Percentiles rank a stretch among this genome's conserved stretches.
Evolutionary conservation across 2,797 vertebrate genomes (phyloP).

Genomic region (Corythornis leucogaster): DNA sequence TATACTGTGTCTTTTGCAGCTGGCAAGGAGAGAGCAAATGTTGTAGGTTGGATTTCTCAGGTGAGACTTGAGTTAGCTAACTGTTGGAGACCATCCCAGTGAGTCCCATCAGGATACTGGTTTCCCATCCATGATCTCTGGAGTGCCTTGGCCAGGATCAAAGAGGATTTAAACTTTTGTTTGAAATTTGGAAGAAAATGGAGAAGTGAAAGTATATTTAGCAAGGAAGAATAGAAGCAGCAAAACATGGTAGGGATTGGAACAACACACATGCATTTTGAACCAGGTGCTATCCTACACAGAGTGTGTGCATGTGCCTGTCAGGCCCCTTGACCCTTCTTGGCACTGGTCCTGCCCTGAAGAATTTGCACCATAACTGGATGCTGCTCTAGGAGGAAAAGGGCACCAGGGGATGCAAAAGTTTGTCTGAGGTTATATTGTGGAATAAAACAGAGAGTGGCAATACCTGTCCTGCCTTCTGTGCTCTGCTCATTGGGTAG

Average conservation of each 20-base stretch:
- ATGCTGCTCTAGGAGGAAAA: no score
- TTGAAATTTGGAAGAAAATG: neutral
- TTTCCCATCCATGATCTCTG: neutral
- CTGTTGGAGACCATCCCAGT: neutral
- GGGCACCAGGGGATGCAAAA: no score
- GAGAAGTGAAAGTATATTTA: neutral
- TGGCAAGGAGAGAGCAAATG: neutral
- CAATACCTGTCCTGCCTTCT: no score
- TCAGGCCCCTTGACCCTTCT: no score
- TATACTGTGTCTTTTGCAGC: neutral
- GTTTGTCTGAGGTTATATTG: neutral
- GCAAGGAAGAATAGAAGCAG: neutral
- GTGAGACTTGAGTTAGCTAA: neutral
- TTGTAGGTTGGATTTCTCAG: neutral
- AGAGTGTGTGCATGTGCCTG: no score
- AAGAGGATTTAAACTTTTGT: neutral
- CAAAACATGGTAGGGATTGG: neutral
- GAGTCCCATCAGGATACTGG: neutral
- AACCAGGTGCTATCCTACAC: no score
- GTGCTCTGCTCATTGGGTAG: no score
- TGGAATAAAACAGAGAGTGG: neutral
- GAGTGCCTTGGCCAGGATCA: neutral
- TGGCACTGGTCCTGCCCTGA: no score
- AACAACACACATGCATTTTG: no score
- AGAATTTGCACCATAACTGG: no score